phyloP scores from a whole-genome alignment of 2,888 invertebrate genomes.

The Drosophila pseudotakahashii region DNA sequence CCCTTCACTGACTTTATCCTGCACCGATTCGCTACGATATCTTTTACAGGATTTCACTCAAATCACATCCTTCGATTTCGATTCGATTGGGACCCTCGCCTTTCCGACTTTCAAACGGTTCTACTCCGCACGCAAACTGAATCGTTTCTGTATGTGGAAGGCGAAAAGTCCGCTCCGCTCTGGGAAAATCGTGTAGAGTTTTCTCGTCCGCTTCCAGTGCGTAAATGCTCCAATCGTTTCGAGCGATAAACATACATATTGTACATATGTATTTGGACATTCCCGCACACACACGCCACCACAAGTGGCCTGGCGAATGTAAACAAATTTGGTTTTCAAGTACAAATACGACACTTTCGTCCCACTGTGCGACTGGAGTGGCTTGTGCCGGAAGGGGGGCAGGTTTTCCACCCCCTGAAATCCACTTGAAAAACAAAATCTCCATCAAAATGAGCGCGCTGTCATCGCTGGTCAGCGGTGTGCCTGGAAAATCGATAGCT shows the following conservation, averaged over 20 bases:
- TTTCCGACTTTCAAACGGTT: conserved; percentile 64
- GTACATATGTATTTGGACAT: conserved; percentile 9
- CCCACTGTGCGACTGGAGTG: conserved; percentile 45
- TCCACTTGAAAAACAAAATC: background rate
- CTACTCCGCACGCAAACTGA: conserved; percentile 78
- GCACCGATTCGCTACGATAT: conserved; percentile 2
- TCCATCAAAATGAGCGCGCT: conserved; percentile 15
- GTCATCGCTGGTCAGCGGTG: conserved; percentile 34
- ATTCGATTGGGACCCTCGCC: conserved; percentile 30
- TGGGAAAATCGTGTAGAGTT: conserved; percentile 73
- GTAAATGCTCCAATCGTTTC: conserved; percentile 62
- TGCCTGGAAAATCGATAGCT: conserved; percentile 43
- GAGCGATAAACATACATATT: background rate
- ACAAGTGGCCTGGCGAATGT: conserved; percentile 36
- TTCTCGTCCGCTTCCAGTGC: conserved; percentile 70
- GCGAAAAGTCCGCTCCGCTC: conserved; percentile 64
- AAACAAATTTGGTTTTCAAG: conserved; percentile 65
- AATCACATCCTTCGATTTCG: conserved; percentile 48
- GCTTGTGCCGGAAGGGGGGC: conserved; percentile 19
- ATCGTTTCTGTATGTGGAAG: conserved; percentile 80
- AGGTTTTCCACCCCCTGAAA: background rate
- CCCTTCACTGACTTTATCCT: conserved; percentile 12
- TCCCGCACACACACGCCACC: conserved; percentile 13
- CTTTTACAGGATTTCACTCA: conserved; percentile 19
- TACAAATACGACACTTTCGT: conserved; percentile 43